These are phyloP conservation scores for Balaeniceps rex DNA, from an alignment of 2,113 vertebrate species.

Conservation along the genomic window DNA sequence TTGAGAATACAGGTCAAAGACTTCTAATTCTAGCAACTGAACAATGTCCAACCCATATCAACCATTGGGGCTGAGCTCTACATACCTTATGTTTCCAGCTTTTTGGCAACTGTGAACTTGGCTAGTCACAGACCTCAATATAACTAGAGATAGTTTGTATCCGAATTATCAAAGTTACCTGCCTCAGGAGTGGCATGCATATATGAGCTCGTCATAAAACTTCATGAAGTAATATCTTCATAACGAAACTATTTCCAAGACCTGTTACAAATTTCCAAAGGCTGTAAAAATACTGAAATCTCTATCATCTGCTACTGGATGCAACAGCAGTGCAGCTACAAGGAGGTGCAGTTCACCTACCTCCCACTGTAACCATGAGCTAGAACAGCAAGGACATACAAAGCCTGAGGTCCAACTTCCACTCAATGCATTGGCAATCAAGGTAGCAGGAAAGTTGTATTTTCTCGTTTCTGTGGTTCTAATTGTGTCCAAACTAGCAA, in stretches of 20 bases:
- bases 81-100: not conserved
- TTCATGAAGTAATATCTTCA: not conserved
- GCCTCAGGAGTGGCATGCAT: not conserved
- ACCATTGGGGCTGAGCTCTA: not conserved
- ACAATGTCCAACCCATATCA: not conserved
- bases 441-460: not conserved
- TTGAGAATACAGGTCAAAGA: not conserved
- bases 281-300: not conserved
- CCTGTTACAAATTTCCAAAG: not conserved
- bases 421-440: not conserved
- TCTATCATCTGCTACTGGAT: not conserved
- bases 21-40: not conserved
- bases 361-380: fast-evolving
- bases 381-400: not conserved
- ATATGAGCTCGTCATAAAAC: not conserved
- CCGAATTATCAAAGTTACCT: not conserved
- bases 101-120: not conserved
- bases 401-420: not conserved
- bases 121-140: not conserved
- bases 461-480: not conserved
- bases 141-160: not conserved
- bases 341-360: not conserved
- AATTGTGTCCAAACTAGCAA: not conserved
- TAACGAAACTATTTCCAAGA: not conserved
- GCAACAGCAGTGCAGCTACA: not conserved